Evolutionary conservation across 1,140 invertebrate species (phyloP), one percentile per base, ranked within the genome.

Genomic region (Phymastichus coffea): DNA sequence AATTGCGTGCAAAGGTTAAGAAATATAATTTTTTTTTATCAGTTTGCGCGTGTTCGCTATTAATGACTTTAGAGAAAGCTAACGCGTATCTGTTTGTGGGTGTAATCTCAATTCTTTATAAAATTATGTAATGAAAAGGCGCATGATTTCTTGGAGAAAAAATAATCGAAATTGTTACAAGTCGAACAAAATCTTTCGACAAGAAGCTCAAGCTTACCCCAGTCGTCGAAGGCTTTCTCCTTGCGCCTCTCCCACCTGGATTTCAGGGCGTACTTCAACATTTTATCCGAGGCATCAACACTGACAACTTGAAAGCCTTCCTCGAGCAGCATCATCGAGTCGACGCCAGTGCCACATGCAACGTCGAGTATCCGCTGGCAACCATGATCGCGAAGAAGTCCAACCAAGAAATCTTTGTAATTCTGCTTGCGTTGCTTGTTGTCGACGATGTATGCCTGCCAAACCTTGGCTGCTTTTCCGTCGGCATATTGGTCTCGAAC

Each of bases 281-380:
- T 94, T 77, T 93, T 93, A 69, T 94, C 92, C 0, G 91, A 93
- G 1, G 91, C 91, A 78, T 94, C 92, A 2, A 90, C 85, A 17
- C 91, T 93, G 2, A 87, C 86, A 7, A 94, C 85, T 47, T 89
- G 83, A 71, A 93, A 94, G 0, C 91, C 91, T 73, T 92, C 90
- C 63, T 93, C 90, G 10, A 94, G 70, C 14, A 94, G 75, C 88
- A 93, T 88, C 60, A 92, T 86, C 0, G 91, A 93, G 70, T 94
- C 92, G 40, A 93, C 86, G 23, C 92, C 92, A 8, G 90, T 93
- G 4, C 92, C 91, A 70, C 91, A 93, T 8, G 92, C 92, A 3
- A 90, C 88, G 72, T 94, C 92, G 28, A 93, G 73, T 37, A 94
- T 81, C 22, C 82, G 83, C 19, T 81, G 81, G 70, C 89, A 91